These are phyloP conservation scores for Dicyrtomina minuta DNA, from an alignment of 2,888 invertebrate genomes.

Conservation along the genomic window DNA sequence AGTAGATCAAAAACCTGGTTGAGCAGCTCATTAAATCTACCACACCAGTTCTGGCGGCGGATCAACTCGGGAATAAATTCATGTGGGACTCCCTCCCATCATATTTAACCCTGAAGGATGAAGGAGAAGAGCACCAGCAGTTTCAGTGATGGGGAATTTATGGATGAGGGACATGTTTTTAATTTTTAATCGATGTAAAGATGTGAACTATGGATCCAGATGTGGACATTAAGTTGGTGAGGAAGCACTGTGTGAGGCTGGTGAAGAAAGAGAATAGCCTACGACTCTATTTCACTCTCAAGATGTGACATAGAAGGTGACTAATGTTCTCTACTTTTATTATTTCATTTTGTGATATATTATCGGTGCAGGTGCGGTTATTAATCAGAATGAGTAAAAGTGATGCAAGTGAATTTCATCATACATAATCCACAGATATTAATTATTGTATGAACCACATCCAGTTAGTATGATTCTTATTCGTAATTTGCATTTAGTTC, in stretches of 20 bases:
- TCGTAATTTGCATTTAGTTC: no score
- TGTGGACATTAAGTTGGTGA: slow-evolving; percentile 59
- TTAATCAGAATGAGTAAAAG: no score
- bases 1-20: slow-evolving; percentile 67
- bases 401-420: no score
- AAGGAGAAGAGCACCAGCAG: slow-evolving; percentile 70
- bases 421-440: no score
- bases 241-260: slow-evolving; percentile 46
- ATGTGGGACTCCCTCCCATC: no score
- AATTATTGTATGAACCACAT: no score
- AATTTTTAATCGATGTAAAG: no score
- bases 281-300: slow-evolving; percentile 76
- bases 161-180: slow-evolving; percentile 66
- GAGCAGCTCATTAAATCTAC: slow-evolving; percentile 59
- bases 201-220: slow-evolving; percentile 68
- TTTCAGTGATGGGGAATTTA: slow-evolving; percentile 70
- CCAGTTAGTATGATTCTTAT: no score
- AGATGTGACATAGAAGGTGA: slow-evolving; percentile 69
- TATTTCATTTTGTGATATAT: neutral
- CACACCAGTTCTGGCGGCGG: slow-evolving; percentile 71
- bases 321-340: neutral
- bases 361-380: no score
- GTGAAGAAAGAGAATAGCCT: slow-evolving; percentile 57
- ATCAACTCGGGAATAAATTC: no score
- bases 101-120: slow-evolving; percentile 64